Evolutionary conservation across 2,888 invertebrate genomes (phyloP).

Genomic region (Dysmachus trigonus): DNA sequence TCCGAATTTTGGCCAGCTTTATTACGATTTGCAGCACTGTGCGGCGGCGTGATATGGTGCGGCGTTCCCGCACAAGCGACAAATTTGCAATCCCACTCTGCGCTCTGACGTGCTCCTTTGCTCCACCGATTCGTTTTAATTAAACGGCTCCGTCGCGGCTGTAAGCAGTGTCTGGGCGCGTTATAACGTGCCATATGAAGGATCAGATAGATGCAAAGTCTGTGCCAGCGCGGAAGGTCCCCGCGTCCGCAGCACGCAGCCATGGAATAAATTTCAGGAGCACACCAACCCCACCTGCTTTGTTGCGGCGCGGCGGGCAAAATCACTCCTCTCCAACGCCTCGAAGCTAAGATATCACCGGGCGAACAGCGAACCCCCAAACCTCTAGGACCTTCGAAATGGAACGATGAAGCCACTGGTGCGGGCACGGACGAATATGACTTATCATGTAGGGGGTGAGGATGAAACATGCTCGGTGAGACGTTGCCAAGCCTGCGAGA

Average conservation of each 20-base stretch:
- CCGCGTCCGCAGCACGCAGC: neutral
- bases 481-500: neutral
- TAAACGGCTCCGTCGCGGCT: neutral
- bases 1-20: no score
- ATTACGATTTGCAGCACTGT: no score
- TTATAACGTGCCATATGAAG: neutral
- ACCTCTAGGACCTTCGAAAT: neutral
- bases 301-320: neutral
- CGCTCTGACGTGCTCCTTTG: neutral
- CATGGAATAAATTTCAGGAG: neutral
- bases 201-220: neutral
- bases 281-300: neutral
- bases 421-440: neutral
- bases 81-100: neutral
- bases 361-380: neutral
- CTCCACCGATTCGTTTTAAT: neutral
- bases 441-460: neutral
- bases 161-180: neutral
- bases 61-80: no score
- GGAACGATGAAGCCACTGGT: neutral
- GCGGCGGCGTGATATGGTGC: no score
- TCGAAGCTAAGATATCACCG: neutral
- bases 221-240: neutral
- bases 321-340: neutral
- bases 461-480: neutral